Evolutionary conservation across 2,113 vertebrate species (phyloP), one percentile per base, ranked within the genome.

Genomic region (Odocoileus hemionus): DNA sequence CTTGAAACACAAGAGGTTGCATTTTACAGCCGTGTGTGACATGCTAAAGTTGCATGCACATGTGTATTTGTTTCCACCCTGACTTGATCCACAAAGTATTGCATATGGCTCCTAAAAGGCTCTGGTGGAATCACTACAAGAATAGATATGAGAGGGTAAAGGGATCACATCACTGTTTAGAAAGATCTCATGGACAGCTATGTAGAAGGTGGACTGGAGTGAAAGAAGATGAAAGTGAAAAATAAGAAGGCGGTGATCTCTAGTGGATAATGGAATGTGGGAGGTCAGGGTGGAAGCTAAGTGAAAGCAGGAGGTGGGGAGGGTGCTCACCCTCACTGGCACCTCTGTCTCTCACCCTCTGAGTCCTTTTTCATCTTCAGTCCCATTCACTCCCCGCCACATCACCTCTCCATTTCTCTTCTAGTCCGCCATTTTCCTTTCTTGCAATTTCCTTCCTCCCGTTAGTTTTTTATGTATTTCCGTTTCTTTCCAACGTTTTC

Each of bases 381-480:
- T 47, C 3, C 9, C 25, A 2, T 57, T 19, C 70, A 26, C 3
- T 7, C 3, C 50, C 25, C 0, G 1, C 6, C 28, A 45, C 14
- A 19, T 8, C 33, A 8, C 11, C 14, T 70, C 55, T 82, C 57
- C 23, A 17, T 15, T 57, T 17, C 47, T 52, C 55, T 58, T 55
- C 60, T 83, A 28, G 47, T 50, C 15, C 36, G 23, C 57, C 15
- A 10, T 50, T 89, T 43, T 12, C 61, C 67, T 52, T 50, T 45
- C 52, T 61, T 55, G 5, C 30, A 43, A 30, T 84, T 52, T 54
- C 79, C 47, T 52, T 52, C 1, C 54, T 78, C 39, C 39, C 67
- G 78, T 84, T 84, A 82, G 52, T 26, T 55, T 21, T 57, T 85
- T 52, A 33, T 45, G 10, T 26, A 64, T 88, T 80, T 94, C 26